Conservation (phyloP, 2,113 vertebrate genomes). For the Haemorhous mexicanus region DNA sequence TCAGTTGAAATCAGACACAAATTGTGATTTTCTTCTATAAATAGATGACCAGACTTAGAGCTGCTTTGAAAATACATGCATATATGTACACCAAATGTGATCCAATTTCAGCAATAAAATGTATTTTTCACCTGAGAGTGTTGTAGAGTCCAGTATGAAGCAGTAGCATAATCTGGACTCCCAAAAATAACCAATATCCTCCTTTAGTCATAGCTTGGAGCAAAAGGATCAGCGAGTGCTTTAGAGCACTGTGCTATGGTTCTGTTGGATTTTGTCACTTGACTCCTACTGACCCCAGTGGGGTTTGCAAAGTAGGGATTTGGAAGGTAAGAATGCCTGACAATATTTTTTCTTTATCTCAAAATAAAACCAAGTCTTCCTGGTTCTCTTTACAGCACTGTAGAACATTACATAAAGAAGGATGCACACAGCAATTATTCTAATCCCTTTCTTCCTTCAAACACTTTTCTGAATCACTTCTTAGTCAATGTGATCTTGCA, state of each 20-base stretch:
- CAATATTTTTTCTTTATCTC: neutral
- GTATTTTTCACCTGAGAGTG: neutral
- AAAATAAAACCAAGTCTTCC: neutral
- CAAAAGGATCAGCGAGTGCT: neutral
- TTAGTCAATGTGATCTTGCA: neutral
- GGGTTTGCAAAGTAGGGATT: neutral
- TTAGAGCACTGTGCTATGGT: neutral
- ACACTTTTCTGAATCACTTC: neutral
- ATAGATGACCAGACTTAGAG: neutral
- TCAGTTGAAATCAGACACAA: neutral
- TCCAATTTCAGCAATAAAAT: neutral
- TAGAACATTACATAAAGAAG: neutral
- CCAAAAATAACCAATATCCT: neutral
- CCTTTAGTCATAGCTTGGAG: neutral
- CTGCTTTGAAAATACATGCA: neutral
- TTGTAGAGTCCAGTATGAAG: neutral
- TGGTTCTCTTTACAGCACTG: neutral
- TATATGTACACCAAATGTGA: neutral
- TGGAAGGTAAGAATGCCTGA: neutral
- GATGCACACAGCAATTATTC: neutral
- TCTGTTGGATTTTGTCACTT: neutral
- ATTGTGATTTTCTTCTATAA: neutral
- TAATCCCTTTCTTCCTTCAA: neutral
- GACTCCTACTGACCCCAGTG: neutral
- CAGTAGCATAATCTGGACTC: neutral